A percentile compares a stretch with the other conserved stretches of the same genome.
Conservation (phyloP, 2,113 vertebrate genomes). For the Rissa tridactyla region DNA sequence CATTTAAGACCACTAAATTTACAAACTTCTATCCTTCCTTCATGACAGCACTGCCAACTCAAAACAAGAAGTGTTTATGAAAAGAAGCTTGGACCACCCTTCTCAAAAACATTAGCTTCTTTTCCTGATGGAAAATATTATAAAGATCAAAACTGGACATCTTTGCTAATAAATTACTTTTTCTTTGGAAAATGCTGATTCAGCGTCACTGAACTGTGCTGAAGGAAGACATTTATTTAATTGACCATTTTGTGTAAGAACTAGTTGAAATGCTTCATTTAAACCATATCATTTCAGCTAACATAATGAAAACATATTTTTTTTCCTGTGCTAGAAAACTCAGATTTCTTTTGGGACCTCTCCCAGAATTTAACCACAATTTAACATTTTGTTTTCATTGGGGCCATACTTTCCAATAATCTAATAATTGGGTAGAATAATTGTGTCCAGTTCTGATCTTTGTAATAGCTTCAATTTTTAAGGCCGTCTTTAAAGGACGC, state of each 20-base stretch:
- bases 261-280: not conserved
- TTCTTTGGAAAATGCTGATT: not conserved
- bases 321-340: not conserved
- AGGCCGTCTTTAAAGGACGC: not conserved
- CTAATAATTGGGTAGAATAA: not conserved
- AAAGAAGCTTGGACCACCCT: not conserved
- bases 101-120: not conserved
- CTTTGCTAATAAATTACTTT: not conserved
- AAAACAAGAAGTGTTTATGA: not conserved
- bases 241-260: not conserved
- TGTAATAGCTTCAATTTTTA: not conserved
- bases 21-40: not conserved
- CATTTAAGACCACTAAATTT: not conserved
- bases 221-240: not conserved
- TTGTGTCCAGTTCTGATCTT: not conserved
- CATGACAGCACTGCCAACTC: not conserved
- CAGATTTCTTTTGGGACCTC: not conserved
- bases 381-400: not conserved
- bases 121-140: not conserved
- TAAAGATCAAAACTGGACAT: not conserved
- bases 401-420: not conserved
- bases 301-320: not conserved
- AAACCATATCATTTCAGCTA: not conserved
- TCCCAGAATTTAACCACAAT: not conserved
- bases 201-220: not conserved